phyloP scores from a whole-genome alignment of 2,113 vertebrate genomes.

The Hassar affinis region DNA sequence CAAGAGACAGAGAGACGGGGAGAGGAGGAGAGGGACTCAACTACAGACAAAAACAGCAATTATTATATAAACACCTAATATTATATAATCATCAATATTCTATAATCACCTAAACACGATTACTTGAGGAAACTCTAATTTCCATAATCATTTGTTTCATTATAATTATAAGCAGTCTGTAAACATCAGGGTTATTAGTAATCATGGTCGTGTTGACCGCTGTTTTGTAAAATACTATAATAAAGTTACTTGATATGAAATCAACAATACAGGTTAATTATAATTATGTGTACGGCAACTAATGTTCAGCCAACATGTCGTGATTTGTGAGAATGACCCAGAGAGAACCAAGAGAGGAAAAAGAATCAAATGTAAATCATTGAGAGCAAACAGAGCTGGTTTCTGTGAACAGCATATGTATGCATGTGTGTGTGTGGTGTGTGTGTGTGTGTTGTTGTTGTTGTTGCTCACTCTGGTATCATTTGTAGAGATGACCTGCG shows the following conservation, averaged over 20 bases:
- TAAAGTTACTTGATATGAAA: neutral
- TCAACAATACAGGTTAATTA: neutral
- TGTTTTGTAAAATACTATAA: neutral
- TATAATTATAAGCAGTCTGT: neutral
- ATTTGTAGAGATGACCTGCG: slow-evolving; percentile 59
- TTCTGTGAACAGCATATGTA: no score
- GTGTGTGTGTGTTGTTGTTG: neutral
- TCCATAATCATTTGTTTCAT: neutral
- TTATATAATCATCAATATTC: no score
- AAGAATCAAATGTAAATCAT: slow-evolving; percentile 44
- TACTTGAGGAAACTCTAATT: neutral
- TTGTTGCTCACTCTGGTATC: slow-evolving; percentile 66
- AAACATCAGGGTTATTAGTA: neutral
- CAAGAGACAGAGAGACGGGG: slow-evolving; percentile 72
- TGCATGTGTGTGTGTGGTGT: neutral
- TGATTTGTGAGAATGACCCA: no score
- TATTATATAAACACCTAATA: neutral
- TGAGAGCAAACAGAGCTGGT: slow-evolving; percentile 30
- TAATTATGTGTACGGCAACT: neutral
- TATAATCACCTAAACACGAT: neutral
- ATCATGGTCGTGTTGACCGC: neutral
- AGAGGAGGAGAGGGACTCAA: slow-evolving; percentile 66
- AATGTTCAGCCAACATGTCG: neutral
- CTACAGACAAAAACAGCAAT: slow-evolving; percentile 52
- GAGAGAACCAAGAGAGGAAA: neutral